These are phyloP conservation scores for Odocoileus virginianus DNA, from an alignment of 2,113 vertebrate genomes.

Conservation along the genomic window DNA sequence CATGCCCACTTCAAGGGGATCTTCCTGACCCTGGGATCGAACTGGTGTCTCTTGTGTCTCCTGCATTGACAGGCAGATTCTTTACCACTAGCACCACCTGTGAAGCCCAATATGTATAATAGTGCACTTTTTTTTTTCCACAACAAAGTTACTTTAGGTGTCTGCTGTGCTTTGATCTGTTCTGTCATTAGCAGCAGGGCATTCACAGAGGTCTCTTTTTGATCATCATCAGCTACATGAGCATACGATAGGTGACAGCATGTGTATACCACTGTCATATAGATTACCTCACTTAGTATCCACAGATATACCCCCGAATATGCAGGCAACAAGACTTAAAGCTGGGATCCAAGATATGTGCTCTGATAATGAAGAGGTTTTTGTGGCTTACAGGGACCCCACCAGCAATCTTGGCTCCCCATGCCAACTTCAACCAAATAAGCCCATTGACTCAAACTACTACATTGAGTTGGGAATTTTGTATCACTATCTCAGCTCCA, in stretches of 20 bases:
- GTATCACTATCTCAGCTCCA: neutral
- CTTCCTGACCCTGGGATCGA: neutral
- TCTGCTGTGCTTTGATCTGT: neutral
- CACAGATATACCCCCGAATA: neutral
- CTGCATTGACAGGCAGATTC: neutral
- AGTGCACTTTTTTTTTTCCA: neutral
- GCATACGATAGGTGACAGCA: neutral
- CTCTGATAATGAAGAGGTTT: neutral
- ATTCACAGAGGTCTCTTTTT: neutral
- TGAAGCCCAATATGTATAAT: neutral
- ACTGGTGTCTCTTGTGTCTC: neutral
- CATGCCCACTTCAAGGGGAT: neutral
- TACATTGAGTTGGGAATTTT: neutral
- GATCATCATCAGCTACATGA: neutral
- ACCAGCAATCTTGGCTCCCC: neutral
- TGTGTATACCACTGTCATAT: neutral
- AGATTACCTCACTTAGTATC: neutral
- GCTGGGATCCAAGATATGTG: neutral
- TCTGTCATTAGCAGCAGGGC: neutral
- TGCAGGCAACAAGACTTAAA: neutral
- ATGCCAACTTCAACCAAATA: neutral
- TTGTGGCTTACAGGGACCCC: neutral
- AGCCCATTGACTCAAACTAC: neutral
- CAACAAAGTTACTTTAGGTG: neutral
- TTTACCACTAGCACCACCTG: neutral